Conservation (phyloP, 64 coral and sea anemone species). For the Montipora sp. region DNA sequence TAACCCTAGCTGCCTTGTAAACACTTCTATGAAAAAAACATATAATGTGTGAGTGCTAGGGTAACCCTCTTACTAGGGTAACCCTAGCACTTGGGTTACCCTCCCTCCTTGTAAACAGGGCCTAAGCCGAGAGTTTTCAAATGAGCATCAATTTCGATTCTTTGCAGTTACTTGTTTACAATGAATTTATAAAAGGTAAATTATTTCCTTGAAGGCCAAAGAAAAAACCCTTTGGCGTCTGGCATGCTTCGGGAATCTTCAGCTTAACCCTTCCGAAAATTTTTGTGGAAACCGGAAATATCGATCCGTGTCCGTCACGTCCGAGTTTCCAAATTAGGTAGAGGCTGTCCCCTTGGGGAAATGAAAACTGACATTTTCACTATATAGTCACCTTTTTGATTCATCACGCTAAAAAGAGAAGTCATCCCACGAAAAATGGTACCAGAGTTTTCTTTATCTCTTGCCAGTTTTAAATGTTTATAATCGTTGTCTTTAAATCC, state of each 20-base stretch:
- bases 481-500: neutral
- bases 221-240: too few relatives aligned
- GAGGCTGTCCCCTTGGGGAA: neutral
- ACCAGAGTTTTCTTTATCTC: neutral
- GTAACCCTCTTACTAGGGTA: too few relatives aligned
- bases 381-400: neutral
- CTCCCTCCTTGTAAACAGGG: too few relatives aligned
- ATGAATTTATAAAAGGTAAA: too few relatives aligned
- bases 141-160: too few relatives aligned
- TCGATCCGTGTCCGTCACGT: neutral
- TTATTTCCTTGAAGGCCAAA: too few relatives aligned
- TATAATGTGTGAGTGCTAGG: too few relatives aligned
- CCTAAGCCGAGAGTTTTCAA: too few relatives aligned
- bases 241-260: neutral
- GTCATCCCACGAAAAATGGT: neutral
- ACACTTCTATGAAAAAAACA: too few relatives aligned
- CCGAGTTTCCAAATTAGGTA: constrained; percentile 21
- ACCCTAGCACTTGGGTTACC: too few relatives aligned
- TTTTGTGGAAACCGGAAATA: neutral
- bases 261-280: neutral
- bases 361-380: neutral
- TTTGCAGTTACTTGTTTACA: too few relatives aligned
- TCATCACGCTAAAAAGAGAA: neutral
- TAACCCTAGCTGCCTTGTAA: too few relatives aligned
- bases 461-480: neutral